Conservation (phyloP, 2,797 vertebrate genomes). For the Coracias cyanogaster region DNA sequence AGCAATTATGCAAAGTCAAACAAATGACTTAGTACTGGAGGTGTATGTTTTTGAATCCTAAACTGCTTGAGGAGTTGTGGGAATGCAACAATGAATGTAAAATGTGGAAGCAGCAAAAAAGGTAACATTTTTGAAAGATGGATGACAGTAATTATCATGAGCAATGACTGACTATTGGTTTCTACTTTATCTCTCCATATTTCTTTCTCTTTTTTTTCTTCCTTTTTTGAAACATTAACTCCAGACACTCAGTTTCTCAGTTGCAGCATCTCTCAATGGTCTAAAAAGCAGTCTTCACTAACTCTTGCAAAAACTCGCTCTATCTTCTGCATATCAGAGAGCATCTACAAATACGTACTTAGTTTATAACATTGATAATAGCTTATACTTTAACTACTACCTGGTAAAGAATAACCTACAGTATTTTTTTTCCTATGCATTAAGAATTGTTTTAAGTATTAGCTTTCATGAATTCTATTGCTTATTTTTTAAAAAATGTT, state of each 20-base stretch:
- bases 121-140: constrained; percentile 51
- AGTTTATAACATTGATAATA: not conserved
- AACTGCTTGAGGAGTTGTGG: constrained; percentile 32
- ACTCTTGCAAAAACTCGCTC: not conserved
- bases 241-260: not conserved
- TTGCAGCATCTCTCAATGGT: not conserved
- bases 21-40: constrained; percentile 30
- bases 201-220: not conserved
- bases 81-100: constrained; percentile 34
- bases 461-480: not conserved
- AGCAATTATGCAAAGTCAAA: constrained; percentile 58
- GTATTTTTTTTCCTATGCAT: not conserved
- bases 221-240: constrained; percentile 31
- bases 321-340: not conserved
- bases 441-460: not conserved
- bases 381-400: not conserved
- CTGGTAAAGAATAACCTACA: not conserved
- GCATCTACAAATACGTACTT: not conserved
- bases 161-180: constrained; percentile 55
- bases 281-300: not conserved
- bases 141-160: constrained; percentile 64
- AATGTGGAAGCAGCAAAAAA: constrained; percentile 45
- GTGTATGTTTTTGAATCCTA: constrained; percentile 6
- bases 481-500: not conserved
- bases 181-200: not conserved